A percentile compares a stretch with the other conserved stretches of the same genome.
Evolutionary conservation across 2,888 invertebrate species (phyloP).

Genomic region (Morinoia aosen): DNA sequence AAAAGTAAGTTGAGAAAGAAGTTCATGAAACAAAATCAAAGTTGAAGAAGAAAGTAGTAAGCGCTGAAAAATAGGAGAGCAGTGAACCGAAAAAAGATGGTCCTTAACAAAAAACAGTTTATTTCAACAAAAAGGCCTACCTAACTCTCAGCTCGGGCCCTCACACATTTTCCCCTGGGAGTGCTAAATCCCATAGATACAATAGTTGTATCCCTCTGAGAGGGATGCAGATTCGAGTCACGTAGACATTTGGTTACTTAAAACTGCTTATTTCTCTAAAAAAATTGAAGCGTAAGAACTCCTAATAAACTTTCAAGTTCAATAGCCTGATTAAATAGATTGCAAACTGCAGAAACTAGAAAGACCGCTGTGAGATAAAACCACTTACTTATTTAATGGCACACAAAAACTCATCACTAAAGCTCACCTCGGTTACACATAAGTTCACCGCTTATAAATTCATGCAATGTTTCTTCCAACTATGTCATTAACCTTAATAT

Average conservation of each 20-base stretch:
- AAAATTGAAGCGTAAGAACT: background rate
- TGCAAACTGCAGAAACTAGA: background rate
- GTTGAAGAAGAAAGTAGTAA: too few species aligned
- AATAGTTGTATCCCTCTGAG: too few species aligned
- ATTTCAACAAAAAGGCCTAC: too few species aligned
- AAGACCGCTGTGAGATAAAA: background rate
- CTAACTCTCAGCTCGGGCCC: too few species aligned
- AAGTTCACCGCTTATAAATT: background rate
- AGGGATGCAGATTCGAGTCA: background rate
- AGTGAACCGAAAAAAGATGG: too few species aligned
- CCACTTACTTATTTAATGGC: background rate
- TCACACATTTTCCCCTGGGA: too few species aligned
- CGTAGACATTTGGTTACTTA: background rate
- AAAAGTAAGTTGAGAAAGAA: too few species aligned
- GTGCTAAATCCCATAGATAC: too few species aligned
- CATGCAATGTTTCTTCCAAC: background rate
- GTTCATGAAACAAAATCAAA: too few species aligned
- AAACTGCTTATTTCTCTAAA: background rate
- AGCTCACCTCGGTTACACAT: background rate
- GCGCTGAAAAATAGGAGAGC: too few species aligned
- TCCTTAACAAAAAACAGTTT: too few species aligned
- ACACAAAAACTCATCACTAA: background rate
- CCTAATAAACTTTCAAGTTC: background rate
- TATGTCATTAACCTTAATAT: background rate
- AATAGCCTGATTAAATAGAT: background rate